phyloP scores from a whole-genome alignment of 2,797 vertebrate species.

The Tadarida brasiliensis region DNA sequence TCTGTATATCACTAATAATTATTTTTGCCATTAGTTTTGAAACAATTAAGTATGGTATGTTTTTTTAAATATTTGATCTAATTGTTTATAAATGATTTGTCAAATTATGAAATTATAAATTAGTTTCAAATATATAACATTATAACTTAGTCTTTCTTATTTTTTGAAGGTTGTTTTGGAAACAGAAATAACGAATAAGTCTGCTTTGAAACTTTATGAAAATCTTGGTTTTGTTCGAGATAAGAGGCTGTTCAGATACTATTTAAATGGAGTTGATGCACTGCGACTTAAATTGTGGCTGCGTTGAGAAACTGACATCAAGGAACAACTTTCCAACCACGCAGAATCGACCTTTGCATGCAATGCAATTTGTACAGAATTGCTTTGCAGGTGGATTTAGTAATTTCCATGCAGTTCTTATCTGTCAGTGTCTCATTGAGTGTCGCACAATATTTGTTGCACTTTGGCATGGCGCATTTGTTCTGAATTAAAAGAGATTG shows the following conservation, averaged over 20 bases:
- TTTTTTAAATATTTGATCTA: slow-evolving; percentile 60
- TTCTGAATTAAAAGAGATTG: slow-evolving; percentile 89
- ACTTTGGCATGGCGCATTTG: slow-evolving; percentile 92
- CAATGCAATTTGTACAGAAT: slow-evolving; percentile 90
- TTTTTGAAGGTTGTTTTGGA: slow-evolving; percentile 96
- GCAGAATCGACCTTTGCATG: slow-evolving; percentile 88
- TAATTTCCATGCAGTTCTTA: slow-evolving; percentile 90
- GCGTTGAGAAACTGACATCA: slow-evolving; percentile 91
- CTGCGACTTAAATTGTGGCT: slow-evolving; percentile 99
- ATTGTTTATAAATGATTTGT: slow-evolving; percentile 53
- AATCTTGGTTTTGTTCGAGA: slow-evolving; percentile 99
- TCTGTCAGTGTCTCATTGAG: slow-evolving; percentile 91
- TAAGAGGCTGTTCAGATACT: slow-evolving; percentile 99
- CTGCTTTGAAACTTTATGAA: slow-evolving; percentile 99
- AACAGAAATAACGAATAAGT: slow-evolving; percentile 99
- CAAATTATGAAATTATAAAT: background rate
- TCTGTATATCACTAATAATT: background rate
- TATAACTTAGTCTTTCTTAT: slow-evolving; percentile 72
- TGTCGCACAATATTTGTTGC: slow-evolving; percentile 91
- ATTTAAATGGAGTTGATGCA: slow-evolving; percentile 99
- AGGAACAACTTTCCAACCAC: slow-evolving; percentile 84
- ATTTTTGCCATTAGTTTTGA: slow-evolving; percentile 48
- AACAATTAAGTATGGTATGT: background rate
- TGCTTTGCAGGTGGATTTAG: slow-evolving; percentile 91
- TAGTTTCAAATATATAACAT: slow-evolving; percentile 32